phyloP scores from a whole-genome alignment of 2,888 invertebrate species.

The Xylophagus ater region DNA sequence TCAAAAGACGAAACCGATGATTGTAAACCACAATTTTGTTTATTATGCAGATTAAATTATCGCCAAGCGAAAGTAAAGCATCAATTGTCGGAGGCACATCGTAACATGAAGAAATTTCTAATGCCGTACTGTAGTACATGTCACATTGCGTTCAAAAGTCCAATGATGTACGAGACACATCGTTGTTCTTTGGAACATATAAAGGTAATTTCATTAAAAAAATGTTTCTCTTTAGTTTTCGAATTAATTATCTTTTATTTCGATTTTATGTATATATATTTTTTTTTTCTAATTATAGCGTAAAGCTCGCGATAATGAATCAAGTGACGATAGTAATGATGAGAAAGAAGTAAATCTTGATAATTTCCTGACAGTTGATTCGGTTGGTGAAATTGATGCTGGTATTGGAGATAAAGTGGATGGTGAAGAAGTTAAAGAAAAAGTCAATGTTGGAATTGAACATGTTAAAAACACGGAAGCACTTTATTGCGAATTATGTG shows the following conservation, averaged over 20 bases:
- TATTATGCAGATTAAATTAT: constrained; percentile 63
- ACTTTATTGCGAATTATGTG: constrained; percentile 69
- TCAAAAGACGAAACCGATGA: constrained; percentile 49
- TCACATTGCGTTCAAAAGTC: constrained; percentile 65
- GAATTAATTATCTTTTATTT: neutral
- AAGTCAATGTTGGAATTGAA: constrained; percentile 64
- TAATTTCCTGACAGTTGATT: constrained; percentile 80
- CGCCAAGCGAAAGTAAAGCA: constrained; percentile 65
- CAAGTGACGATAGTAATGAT: constrained; percentile 51
- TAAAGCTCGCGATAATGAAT: constrained; percentile 46
- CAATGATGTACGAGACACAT: constrained; percentile 77
- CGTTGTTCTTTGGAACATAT: constrained; percentile 71
- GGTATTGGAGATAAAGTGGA: constrained; percentile 45
- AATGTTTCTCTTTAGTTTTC: neutral
- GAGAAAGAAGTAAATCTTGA: constrained; percentile 68
- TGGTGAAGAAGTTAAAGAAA: constrained; percentile 51
- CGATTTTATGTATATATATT: constrained; percentile 3
- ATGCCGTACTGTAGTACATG: constrained; percentile 73
- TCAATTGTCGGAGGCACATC: constrained; percentile 67
- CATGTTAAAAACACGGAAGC: constrained; percentile 68
- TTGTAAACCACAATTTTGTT: constrained; percentile 56
- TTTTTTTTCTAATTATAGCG: constrained; percentile 35
- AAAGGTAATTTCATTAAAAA: constrained; percentile 44
- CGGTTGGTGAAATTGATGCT: constrained; percentile 74
- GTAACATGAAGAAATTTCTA: constrained; percentile 74